phyloP scores from a whole-genome alignment of 2,113 vertebrate species.

The Meriones unguiculatus region DNA sequence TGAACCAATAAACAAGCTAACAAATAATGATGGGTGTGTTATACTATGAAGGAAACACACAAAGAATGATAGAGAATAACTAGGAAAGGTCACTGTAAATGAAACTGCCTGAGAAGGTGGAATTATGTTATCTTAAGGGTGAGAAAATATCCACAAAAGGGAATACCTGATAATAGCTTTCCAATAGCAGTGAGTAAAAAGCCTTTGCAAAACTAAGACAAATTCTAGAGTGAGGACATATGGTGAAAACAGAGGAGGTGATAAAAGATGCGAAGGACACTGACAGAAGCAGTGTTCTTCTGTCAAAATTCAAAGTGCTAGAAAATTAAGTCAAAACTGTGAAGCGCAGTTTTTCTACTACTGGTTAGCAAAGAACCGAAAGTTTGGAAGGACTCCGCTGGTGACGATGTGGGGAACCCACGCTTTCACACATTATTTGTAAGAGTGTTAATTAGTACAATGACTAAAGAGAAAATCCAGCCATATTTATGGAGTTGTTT shows the following conservation, averaged over 20 bases:
- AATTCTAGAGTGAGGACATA: constrained; percentile 22
- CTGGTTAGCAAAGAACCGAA: constrained; percentile 6
- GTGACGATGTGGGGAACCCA: background rate
- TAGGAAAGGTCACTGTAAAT: background rate
- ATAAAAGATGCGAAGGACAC: background rate
- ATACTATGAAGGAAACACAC: background rate
- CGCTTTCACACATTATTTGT: background rate
- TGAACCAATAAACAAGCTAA: background rate
- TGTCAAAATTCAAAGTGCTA: background rate
- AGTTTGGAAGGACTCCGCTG: background rate
- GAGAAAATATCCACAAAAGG: constrained; percentile 7
- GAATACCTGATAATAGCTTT: background rate
- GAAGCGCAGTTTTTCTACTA: background rate
- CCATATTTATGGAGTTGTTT: background rate
- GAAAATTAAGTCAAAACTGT: background rate
- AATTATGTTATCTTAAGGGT: background rate
- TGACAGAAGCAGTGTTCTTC: background rate
- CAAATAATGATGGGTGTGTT: background rate
- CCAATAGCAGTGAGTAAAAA: background rate
- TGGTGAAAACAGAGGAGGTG: background rate
- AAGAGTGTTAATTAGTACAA: background rate
- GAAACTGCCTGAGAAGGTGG: background rate
- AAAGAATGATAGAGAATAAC: background rate
- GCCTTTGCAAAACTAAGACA: background rate
- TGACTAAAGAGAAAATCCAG: background rate